Percentiles rank a stretch among this genome's conserved stretches.
Evolutionary conservation across 2,113 vertebrate species (phyloP).

Genomic region (human (Homo sapiens)): GRCh38 chr5:124741001-124741500

Average conservation of each 20-base stretch:
- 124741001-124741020: conserved; percentile 54
- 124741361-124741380: conserved; percentile 75
- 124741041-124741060: conserved; percentile 81
- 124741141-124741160: conserved; percentile 84
- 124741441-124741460: conserved; percentile 40
- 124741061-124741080: conserved; percentile 85
- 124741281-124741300: conserved; percentile 82
- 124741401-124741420: conserved; percentile 27
- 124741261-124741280: conserved; percentile 86
- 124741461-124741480: not conserved
- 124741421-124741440: not conserved
- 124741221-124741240: conserved; percentile 87
- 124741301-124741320: conserved; percentile 85
- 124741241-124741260: conserved; percentile 83
- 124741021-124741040: conserved; percentile 78
- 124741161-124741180: conserved; percentile 85
- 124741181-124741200: conserved; percentile 85
- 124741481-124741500: conserved; percentile 35
- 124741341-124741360: conserved; percentile 81
- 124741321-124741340: conserved; percentile 75
- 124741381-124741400: conserved; percentile 67
- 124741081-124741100: conserved; percentile 85
- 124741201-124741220: conserved; percentile 85
- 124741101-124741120: conserved; percentile 81
- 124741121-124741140: conserved; percentile 83